These are phyloP conservation scores for Numenius arquata DNA, from an alignment of 2,113 vertebrate genomes.

Conservation along the genomic window DNA sequence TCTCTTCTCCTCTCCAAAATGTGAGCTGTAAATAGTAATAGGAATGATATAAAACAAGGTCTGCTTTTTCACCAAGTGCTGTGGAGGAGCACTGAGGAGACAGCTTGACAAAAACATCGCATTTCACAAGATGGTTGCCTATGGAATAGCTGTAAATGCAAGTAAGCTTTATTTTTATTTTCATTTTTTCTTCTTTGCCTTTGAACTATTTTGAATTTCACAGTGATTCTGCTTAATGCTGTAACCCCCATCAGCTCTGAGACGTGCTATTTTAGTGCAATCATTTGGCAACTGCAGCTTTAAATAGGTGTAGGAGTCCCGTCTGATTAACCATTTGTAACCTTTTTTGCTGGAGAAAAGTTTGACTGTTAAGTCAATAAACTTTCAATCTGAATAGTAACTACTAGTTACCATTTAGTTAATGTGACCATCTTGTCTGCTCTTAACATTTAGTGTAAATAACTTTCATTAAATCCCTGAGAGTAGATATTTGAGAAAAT, in stretches of 20 bases:
- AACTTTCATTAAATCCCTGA: background rate
- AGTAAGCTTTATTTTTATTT: slow-evolving; percentile 64
- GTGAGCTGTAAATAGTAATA: background rate
- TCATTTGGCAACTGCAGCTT: slow-evolving; percentile 22
- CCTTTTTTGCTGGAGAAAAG: background rate
- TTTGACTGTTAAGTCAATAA: background rate
- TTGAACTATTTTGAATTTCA: slow-evolving; percentile 23
- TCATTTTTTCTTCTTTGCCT: background rate
- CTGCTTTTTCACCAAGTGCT: slow-evolving; percentile 68
- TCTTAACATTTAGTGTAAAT: background rate
- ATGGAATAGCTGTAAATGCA: slow-evolving; percentile 75
- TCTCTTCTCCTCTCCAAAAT: background rate
- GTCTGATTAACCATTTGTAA: background rate
- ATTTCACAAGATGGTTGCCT: slow-evolving; percentile 81
- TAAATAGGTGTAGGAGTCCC: background rate
- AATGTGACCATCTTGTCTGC: background rate
- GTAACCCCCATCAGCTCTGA: slow-evolving; percentile 13
- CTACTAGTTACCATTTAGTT: background rate
- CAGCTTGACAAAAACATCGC: slow-evolving; percentile 79
- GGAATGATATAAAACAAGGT: slow-evolving; percentile 35
- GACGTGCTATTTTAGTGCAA: background rate
- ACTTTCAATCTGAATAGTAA: background rate
- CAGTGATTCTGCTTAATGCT: slow-evolving; percentile 1
- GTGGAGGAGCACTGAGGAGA: slow-evolving; percentile 70
- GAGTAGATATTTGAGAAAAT: background rate